Evolutionary conservation across 2,888 invertebrate genomes (phyloP), one percentile per base, ranked within the genome.

Genomic region (Entomobrya proxima): DNA sequence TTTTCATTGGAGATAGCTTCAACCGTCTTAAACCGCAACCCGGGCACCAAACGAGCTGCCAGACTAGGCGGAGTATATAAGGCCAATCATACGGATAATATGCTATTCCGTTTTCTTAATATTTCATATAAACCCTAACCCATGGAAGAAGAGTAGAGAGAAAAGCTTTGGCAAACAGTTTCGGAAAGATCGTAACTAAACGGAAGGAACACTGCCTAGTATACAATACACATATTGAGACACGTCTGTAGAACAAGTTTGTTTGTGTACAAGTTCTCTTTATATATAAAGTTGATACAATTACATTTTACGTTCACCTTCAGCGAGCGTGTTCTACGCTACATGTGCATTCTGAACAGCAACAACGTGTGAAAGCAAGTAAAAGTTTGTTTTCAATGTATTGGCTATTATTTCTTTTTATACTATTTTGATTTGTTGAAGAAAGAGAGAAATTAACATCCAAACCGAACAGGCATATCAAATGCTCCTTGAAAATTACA

Each of bases 11-110:
- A 52, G n/a, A 64, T 15, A 35, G 30, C 61, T 61, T 30, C 40
- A n/a, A 52, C 44, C 61, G 47, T 37, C 52, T 75, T 40, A 72
- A 82, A 75, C 82, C 82, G 72, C 84, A 84, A 84, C 77, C 84
- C 77, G 84, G 84, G 84, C 77, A 77, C 50, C 40, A 55, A 40
- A 13, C 35, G 30, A 47, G 30, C 32, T 80, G 80, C 80, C 74
- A 82, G 75, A 24, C 11, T 50, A 74, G 32, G 11, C 24, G 35
- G 30, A 40, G 37, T 52, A 35, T 50, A 61, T 78, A 24, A 55
- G n/a, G 24, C 21, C 61, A 44, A 11, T 32, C 40, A 27, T 18
- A 55, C 40, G n/a, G 35, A 37, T n/a, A 81, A n/a, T n/a, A n/a
- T n/a, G n/a, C n/a, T n/a, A n/a, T n/a, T 44, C n/a, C n/a, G n/a